Evolutionary conservation across 2,888 invertebrate genomes (phyloP), one percentile per base, ranked within the genome.

Genomic region (Acleris cristana): DNA sequence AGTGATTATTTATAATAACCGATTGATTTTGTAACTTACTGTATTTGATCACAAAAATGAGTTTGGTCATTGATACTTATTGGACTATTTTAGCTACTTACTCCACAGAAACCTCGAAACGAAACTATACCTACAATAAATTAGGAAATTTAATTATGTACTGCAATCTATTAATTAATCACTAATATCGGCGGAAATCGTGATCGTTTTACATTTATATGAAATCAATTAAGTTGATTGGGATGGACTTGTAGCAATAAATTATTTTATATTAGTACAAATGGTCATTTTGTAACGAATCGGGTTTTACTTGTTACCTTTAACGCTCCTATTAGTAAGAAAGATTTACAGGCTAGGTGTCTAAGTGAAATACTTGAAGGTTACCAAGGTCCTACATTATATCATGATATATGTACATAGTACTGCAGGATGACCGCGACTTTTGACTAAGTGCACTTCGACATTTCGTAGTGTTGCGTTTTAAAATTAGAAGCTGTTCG

Each of bases 281-380:
- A 60, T 65, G 49, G 26, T 55, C 34, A 51, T 60, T 65, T 65
- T 55, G 65, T 60, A 65, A 65, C 40, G 44, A n/a, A 65, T 55
- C 60, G 18, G 34, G 60, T 65, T 48, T 7, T 58, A 30, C 54
- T 30, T 23, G 40, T 55, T 52, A 55, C 60, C 49, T 59, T 26
- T 63, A 53, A 52, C 64, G 48, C 45, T 53, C 45, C 40, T 52
- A 44, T 44, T 18, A 44, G 49, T 44, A 18, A 51, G 16, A 5
- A 57, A 21, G 49, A 19, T 60, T 64, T n/a, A 40, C n/a, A 44
- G 8, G 8, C 44, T 21, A 16, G 8, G 16, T 23, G 16, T 56
- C 16, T 4, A n/a, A 48, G 18, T 48, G 48, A 48, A 48, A 48
- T 14, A 40, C 3, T 40, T 12, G 3, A 14, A 14, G 40, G 40